Evolutionary conservation across 2,797 vertebrate species (phyloP).

Genomic region (Anguilla anguilla): DNA sequence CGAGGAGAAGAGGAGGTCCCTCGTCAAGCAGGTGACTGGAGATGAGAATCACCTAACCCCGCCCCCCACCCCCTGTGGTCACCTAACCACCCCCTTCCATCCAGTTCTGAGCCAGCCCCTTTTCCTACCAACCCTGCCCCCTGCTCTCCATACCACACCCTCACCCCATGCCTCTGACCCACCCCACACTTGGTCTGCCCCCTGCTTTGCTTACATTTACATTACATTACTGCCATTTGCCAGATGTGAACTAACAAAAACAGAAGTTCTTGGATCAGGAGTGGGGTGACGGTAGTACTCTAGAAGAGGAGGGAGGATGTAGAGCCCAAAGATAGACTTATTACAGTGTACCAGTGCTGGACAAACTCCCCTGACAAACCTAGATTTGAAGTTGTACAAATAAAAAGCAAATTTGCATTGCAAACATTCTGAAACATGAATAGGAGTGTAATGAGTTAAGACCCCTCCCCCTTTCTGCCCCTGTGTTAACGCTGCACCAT

Average conservation of each 20-base stretch:
- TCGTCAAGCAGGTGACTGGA: constrained; percentile 75
- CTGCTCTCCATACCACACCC: neutral
- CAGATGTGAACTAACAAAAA: neutral
- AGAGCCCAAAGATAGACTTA: too few relatives aligned
- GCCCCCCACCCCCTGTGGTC: too few relatives aligned
- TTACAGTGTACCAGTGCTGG: too few relatives aligned
- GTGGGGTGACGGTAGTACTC: neutral
- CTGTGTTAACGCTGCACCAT: neutral
- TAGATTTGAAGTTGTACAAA: too few relatives aligned
- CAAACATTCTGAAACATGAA: neutral
- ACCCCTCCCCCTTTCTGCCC: neutral
- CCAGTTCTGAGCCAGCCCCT: too few relatives aligned
- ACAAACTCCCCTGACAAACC: too few relatives aligned
- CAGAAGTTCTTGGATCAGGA: neutral
- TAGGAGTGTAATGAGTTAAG: neutral
- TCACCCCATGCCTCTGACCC: too few relatives aligned
- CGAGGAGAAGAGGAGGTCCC: constrained; percentile 78
- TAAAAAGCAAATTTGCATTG: neutral
- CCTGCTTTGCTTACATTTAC: neutral
- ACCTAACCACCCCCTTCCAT: too few relatives aligned
- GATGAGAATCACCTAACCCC: neutral
- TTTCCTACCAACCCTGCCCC: neutral
- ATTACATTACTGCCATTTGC: neutral
- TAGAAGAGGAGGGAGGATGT: neutral
- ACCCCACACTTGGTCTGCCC: too few relatives aligned